Conservation (phyloP, 2,888 invertebrate species). For the Nasonovia ribisnigri region DNA sequence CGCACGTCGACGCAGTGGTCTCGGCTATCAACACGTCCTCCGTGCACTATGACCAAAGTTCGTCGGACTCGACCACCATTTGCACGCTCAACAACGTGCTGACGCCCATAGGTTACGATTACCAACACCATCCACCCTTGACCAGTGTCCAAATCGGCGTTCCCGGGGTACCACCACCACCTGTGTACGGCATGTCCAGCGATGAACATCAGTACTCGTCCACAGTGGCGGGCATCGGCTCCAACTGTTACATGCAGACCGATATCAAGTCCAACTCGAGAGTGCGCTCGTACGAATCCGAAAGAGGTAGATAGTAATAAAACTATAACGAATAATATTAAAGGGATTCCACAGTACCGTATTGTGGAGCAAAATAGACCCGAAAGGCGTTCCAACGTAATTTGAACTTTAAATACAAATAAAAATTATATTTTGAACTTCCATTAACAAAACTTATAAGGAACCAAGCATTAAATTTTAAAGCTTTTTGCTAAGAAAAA, state of each 20-base stretch:
- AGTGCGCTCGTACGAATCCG: slow-evolving; percentile 75
- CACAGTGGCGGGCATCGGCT: background rate
- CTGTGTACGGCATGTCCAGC: background rate
- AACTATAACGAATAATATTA: background rate
- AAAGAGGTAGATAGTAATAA: slow-evolving; percentile 72
- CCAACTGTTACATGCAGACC: background rate
- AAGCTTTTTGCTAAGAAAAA: no score
- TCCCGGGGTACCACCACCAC: background rate
- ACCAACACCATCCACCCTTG: background rate
- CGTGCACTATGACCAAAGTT: slow-evolving; percentile 50
- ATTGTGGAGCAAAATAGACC: no score
- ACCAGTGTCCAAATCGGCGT: background rate
- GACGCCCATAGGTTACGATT: slow-evolving; percentile 39
- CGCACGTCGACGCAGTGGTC: background rate
- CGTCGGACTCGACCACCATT: slow-evolving; percentile 50
- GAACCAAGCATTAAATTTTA: no score
- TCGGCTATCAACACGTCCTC: background rate
- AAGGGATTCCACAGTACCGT: no score
- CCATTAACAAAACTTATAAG: no score
- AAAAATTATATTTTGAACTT: no score
- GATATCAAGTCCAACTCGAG: slow-evolving; percentile 71
- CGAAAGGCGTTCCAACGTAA: no score
- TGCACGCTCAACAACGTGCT: slow-evolving; percentile 53
- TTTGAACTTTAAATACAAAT: no score
- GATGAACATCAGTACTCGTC: slow-evolving; percentile 39